phyloP scores from a whole-genome alignment of 2,888 invertebrate genomes.

The Drosophila paracracens region DNA sequence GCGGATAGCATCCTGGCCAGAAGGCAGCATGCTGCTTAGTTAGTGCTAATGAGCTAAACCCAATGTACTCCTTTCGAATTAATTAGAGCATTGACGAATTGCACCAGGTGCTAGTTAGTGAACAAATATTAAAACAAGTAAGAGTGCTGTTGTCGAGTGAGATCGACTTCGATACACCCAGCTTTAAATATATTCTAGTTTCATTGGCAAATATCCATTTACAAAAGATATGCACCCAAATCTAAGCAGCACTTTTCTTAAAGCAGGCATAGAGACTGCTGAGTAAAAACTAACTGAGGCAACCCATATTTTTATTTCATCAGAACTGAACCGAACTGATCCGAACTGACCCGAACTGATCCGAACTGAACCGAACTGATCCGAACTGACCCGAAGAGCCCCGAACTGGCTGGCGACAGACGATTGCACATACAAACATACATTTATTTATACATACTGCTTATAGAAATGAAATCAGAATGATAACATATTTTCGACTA shows the following conservation, averaged over 20 bases:
- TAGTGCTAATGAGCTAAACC: slow-evolving; percentile 46
- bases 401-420: no score
- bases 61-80: slow-evolving; percentile 44
- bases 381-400: no score
- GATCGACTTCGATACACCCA: background rate
- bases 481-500: no score
- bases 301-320: no score
- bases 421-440: no score
- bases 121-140: background rate
- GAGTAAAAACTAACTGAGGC: no score
- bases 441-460: no score
- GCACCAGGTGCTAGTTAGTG: slow-evolving; percentile 1
- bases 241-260: background rate
- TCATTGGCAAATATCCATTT: no score
- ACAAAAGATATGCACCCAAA: background rate
- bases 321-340: no score
- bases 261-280: fast-evolving
- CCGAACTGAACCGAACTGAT: no score
- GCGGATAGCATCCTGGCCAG: slow-evolving; percentile 1
- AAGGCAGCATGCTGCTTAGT: slow-evolving; percentile 8
- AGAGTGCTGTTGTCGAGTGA: background rate
- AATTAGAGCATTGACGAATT: slow-evolving; percentile 53
- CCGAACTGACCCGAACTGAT: no score
- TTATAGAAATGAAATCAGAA: no score
- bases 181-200: background rate